Base-by-base conservation (phyloP, 53 echinoderm and acorn worm genomes). In the Luidia sarsii region DNA sequence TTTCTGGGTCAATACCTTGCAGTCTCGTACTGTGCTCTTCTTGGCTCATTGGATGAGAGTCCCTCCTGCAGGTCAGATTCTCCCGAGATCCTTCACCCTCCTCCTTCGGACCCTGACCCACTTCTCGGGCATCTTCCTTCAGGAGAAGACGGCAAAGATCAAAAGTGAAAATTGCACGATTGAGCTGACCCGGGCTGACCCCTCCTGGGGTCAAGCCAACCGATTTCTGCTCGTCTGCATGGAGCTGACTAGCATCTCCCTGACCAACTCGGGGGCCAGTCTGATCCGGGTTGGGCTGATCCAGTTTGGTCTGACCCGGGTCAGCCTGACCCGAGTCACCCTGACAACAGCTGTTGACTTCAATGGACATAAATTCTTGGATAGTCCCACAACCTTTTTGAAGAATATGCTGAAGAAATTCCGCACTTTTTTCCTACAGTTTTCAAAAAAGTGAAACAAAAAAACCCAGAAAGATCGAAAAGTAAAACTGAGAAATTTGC, bases 131-230 rank as follows among this genome's bases (percentile, higher is more conserved):
- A 1, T 9, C 3, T 60, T 13, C 43, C 28, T 16, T 60, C 31
- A 75, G 45, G 7, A 75, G 75, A 7, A 59, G 46, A 43, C 60
- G 39, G 37, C 57, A 59, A 24, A 87, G 82, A 74, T 87, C 82
- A 55, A 87, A 66, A 59, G 87, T 87, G 67, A 87, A 87, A 28
- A 87, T 41, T 20, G 34, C 73, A 35, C 66, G 82, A 82, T 82
- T 73, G 37, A 87, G 23, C 21, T 41, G 69, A 59, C 80, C 60
- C 11, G 63, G 50, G 18, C 25, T 68, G 57, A 57, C 41, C 24
- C 33, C 14, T 31, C 57, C 60, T n/a, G 5, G 45, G 41, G 18
- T 52, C 19, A 27, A 18, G 39, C 57, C 21, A 24, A 5, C 59
- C 28, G 23, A 15, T 45, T 39, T 20, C 3, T 13, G 13, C 67